Base-by-base conservation (phyloP, 2,797 vertebrate genomes). In the Smutsia temminckii region DNA sequence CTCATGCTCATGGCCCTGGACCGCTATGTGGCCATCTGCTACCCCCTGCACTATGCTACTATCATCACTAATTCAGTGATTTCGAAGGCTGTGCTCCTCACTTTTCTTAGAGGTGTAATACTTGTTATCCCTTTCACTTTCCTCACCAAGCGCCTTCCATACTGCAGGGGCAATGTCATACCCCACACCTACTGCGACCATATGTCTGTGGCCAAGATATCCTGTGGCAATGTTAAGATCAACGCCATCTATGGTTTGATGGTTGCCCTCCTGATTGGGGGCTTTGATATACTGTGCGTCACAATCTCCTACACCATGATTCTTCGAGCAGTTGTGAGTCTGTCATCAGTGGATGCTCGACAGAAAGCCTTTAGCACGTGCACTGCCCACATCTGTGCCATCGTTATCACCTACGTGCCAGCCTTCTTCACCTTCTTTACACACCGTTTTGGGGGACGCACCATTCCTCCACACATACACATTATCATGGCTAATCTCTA, bases 1-100 rank as follows among this genome's bases (percentile, higher is more conserved):
- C 97, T 99, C 37, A 96, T 98, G 91, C 98, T 98, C 21, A 98
- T 98, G 98, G 98, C 98, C 3, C 86, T 98, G 23, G 98, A 99
- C 93, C 97, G 98, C 92, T 98, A 98, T 1, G 96, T 98, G 79
- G 98, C 98, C 1, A 99, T 98, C 90, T 98, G 98, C 75, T 98
- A 98, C 63, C 98, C 98, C 0, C 66, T 98, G 80, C 97, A 92
- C 57, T 98, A 98, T 74, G 87, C 68, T 61, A 97, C 98, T 8
- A 97, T 99, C 20, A 98, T 99, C 97, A 99, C 98, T 0, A 97
- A 94, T 59, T 95, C 93, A 55, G 77, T 97, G 72, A 98, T 98
- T 86, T 85, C 96, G 3, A 97, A 91, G 40, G 96, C 98, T 17
- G 97, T 98, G 0, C 20, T 94, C 27, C 78, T 84, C 4, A 98